Evolutionary conservation across 2,888 invertebrate genomes (phyloP).

Genomic region (Melanostoma scalare): DNA sequence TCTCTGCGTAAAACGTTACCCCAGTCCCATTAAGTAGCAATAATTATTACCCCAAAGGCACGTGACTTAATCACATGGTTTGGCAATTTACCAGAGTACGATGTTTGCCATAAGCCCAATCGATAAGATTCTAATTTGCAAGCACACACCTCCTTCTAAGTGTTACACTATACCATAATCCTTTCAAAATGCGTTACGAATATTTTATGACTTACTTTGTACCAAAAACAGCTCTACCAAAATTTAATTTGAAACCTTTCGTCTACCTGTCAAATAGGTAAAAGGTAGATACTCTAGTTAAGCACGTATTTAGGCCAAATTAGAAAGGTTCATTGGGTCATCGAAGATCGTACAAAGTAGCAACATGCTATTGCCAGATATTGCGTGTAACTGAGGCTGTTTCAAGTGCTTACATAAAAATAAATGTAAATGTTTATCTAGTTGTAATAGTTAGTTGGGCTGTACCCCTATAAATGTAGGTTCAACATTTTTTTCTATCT

Average conservation of each 20-base stretch:
- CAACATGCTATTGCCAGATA: background rate
- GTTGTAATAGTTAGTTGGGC: too few relatives aligned
- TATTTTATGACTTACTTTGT: slow-evolving; percentile 33
- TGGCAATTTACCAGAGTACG: slow-evolving; percentile 15
- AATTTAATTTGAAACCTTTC: slow-evolving; percentile 14
- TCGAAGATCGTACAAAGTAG: background rate
- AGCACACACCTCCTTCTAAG: slow-evolving; percentile 23
- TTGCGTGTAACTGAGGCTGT: too few relatives aligned
- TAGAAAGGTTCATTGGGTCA: background rate
- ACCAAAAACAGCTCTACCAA: slow-evolving; percentile 9
- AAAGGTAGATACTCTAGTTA: slow-evolving; percentile 4
- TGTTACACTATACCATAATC: background rate
- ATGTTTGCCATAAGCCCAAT: slow-evolving; percentile 33
- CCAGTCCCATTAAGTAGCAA: slow-evolving; percentile 15
- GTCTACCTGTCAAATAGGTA: slow-evolving; percentile 2
- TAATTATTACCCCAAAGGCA: slow-evolving; percentile 22
- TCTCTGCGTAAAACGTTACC: background rate
- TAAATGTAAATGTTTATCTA: too few relatives aligned
- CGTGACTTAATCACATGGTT: slow-evolving; percentile 52
- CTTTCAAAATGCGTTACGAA: slow-evolving; percentile 19
- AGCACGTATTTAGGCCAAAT: slow-evolving; percentile 6
- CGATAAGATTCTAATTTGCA: slow-evolving; percentile 43
- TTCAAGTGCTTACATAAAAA: too few relatives aligned
- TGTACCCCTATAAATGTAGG: too few relatives aligned
- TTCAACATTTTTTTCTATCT: too few relatives aligned